phyloP scores from a whole-genome alignment of 2,113 vertebrate genomes.

The Perca schrenkii region DNA sequence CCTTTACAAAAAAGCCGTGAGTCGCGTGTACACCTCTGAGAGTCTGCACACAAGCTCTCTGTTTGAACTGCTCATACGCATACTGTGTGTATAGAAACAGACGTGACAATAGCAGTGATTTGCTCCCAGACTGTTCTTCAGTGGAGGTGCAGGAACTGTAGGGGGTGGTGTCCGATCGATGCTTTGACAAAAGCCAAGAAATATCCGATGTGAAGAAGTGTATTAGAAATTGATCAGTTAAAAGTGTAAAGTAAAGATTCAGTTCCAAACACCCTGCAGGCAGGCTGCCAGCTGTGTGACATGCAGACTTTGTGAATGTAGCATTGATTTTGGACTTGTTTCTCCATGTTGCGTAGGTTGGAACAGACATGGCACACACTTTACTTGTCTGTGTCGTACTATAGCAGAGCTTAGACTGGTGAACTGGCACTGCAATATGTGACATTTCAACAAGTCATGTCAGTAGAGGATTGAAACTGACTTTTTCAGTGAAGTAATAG shows the following conservation, averaged over 20 bases:
- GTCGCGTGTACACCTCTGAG: neutral
- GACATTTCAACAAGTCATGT: neutral
- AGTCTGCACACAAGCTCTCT: conserved; percentile 3
- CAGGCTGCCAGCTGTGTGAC: conserved; percentile 18
- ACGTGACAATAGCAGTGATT: conserved; percentile 2
- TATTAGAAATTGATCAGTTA: conserved; percentile 39
- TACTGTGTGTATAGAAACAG: neutral
- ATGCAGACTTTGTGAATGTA: conserved; percentile 25
- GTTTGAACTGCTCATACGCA: neutral
- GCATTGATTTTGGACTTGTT: conserved; percentile 31
- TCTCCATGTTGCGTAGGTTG: conserved; percentile 15
- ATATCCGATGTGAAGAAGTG: conserved; percentile 29
- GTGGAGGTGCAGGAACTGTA: conserved; percentile 12
- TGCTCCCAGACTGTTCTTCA: neutral
- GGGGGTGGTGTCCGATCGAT: conserved; percentile 21
- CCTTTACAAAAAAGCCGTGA: neutral
- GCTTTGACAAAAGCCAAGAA: conserved; percentile 44
- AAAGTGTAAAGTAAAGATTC: conserved; percentile 14
- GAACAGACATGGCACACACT: neutral
- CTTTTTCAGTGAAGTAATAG: neutral
- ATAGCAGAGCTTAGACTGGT: conserved; percentile 16
- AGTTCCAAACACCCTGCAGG: neutral
- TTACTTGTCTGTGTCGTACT: conserved; percentile 9
- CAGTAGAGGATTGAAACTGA: neutral
- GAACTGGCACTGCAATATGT: neutral